Percentiles rank a stretch among this genome's conserved stretches.
Conservation (phyloP, 2,888 invertebrate species). For the Rhimphoctona megacephalus region DNA sequence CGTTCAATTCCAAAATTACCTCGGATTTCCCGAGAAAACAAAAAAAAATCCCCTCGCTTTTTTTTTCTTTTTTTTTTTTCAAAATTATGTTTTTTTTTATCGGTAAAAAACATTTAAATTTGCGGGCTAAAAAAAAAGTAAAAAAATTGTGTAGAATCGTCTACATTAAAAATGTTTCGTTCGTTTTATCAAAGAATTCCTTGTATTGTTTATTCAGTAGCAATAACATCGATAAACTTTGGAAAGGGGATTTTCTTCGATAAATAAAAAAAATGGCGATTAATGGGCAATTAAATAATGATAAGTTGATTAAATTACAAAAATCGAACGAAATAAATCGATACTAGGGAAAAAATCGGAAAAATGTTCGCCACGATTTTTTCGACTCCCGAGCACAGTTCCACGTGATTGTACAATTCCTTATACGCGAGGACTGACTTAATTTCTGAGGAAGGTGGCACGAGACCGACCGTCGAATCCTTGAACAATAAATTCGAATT, state of each 20-base stretch:
- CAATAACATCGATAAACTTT: neutral
- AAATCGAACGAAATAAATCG: slow-evolving; percentile 63
- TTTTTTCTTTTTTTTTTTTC: too few relatives aligned
- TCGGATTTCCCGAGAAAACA: neutral
- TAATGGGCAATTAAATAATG: neutral
- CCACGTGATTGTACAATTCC: slow-evolving; percentile 86
- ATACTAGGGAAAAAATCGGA: slow-evolving; percentile 9
- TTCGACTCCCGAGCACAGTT: slow-evolving; percentile 78
- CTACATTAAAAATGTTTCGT: neutral
- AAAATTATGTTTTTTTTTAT: too few relatives aligned
- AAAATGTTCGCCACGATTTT: slow-evolving; percentile 29
- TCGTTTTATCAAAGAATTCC: neutral
- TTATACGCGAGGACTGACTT: slow-evolving; percentile 87
- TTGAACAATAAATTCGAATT: slow-evolving; percentile 87
- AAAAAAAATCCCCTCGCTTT: too few relatives aligned
- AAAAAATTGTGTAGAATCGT: too few relatives aligned
- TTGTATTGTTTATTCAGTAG: neutral
- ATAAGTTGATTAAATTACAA: neutral
- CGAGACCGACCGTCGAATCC: slow-evolving; percentile 87
- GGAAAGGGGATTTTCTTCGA: neutral
- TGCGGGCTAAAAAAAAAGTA: too few relatives aligned
- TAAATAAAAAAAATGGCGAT: neutral
- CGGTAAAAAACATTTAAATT: too few relatives aligned
- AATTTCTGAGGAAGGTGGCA: slow-evolving; percentile 83
- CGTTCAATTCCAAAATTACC: neutral